Evolutionary conservation across 2,888 invertebrate species (phyloP), one percentile per base, ranked within the genome.

Genomic region (Monochamus alternatus): DNA sequence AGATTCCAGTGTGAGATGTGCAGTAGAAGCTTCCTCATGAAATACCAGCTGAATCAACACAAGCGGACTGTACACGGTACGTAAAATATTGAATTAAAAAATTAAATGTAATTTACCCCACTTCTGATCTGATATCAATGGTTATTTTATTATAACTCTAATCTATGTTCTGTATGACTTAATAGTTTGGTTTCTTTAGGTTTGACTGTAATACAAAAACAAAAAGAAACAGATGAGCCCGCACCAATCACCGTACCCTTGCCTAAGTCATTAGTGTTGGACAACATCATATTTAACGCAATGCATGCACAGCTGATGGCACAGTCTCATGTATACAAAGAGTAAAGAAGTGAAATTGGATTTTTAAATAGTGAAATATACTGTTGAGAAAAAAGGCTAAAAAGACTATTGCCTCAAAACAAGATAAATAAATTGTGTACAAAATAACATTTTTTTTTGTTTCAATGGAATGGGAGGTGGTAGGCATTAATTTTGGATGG

Each of bases 1-100:
- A 87, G 91, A 51, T 92, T 90, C 85, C 91, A 91, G 78, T 92
- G 92, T 80, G 90, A 91, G 69, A 84, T 91, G 38, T 92, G 92
- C 76, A 83, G 89, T 74, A 91, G 90, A 73, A 91, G 91, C 9
- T 90, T 92, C 79, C 87, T 91, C 10, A 91, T 91, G 88, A 90
- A 89, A 2, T 92, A 92, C 81, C 88, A 91, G 75, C 86, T 92
- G 80, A 91, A 91, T 1, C 91, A 92, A 69, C 92, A 92, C 84
- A 91, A 92, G 79, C 84, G 91, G 38, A 89, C 87, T 10, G 87
- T 88, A 32, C 89, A 89, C 75, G 89, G 89, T 87, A 84, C 80
- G 84, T 81, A 7, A 38, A 38, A 7, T 38, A 7, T 4, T 4
- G 38, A 5, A 72, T 8, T 0, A 32, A 38, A 38, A 5, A 22